Percentiles rank a stretch among this genome's conserved stretches.
Evolutionary conservation across 2,888 invertebrate genomes (phyloP).

Genomic region (Ornithoptera priamus): DNA sequence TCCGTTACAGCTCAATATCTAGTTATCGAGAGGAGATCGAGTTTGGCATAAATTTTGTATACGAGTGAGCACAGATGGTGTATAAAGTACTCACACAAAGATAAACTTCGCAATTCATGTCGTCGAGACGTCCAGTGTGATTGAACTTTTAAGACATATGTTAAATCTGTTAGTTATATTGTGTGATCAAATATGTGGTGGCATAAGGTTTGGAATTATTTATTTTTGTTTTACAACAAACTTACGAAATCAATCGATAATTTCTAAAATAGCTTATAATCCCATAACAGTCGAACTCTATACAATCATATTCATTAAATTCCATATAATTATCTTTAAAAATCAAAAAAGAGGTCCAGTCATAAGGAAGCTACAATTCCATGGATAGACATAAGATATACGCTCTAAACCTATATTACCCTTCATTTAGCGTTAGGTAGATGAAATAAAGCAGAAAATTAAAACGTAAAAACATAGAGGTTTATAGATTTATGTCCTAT

Average conservation of each 20-base stretch:
- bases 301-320: no score
- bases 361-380: no score
- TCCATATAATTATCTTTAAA: no score
- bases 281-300: no score
- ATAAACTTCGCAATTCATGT: constrained; percentile 2
- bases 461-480: neutral
- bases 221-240: neutral
- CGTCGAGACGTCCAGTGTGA: neutral
- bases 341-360: no score
- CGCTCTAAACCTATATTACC: no score
- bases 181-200: neutral
- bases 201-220: neutral
- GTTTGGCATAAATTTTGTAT: constrained; percentile 23
- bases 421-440: no score
- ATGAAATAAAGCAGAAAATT: no score
- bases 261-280: no score
- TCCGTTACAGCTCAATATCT: constrained; percentile 21
- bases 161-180: constrained; percentile 2
- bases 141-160: constrained; percentile 5
- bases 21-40: neutral
- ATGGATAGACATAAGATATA: no score
- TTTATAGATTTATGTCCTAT: neutral
- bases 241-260: no score
- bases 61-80: constrained; percentile 5
- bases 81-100: constrained; percentile 5